Base-by-base conservation (phyloP, 2,797 vertebrate genomes). In the Pipistrellus pipistrellus region DNA sequence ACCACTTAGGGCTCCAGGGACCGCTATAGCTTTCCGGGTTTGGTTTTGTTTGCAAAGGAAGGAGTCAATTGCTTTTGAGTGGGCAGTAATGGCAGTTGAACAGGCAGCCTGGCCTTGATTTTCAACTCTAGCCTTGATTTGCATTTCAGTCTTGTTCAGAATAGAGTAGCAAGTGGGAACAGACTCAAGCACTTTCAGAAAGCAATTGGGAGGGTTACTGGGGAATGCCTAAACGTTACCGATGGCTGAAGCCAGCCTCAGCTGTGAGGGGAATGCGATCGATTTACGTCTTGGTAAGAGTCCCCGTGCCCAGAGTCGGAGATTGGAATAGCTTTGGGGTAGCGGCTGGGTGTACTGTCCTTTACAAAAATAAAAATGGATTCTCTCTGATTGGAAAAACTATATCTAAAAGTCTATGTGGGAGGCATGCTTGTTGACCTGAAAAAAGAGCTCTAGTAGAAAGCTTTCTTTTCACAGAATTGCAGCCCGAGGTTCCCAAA, bases 141-240 rank as follows among this genome's bases (percentile, higher is more conserved):
- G 90, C 35, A 76, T 64, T 91, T 93, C 38, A 75, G 14, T 71
- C 51, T 88, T 75, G 17, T 86, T 73, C 53, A 77, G 64, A 73
- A 78, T 88, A 69, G 88, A 95, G 46, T 27, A 88, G 30, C 38
- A 69, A 32, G n/a, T 53, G 25, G 18, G 23, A 88, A 90, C 85
- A 81, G 48, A 90, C 23, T 64, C 23, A 46, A 62, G 20, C 57
- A 44, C n/a, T 68, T 53, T 59, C n/a, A 44, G 35, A 91, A 83
- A 87, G 20, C 38, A 55, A 13, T 2, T 32, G 12, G 51, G 41
- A 76, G 23, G 9, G 88, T 81, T 87, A 21, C 15, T 41, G 38
- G 93, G 25, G n/a, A 85, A 59, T 23, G 13, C 15, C 32, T 57
- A 53, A 81, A 69, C 51, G 85, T 12, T 17, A 17, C 25, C 48